These are phyloP conservation scores for Pogonophryne albipinna DNA, from an alignment of 2,797 vertebrate genomes.

Conservation along the genomic window DNA sequence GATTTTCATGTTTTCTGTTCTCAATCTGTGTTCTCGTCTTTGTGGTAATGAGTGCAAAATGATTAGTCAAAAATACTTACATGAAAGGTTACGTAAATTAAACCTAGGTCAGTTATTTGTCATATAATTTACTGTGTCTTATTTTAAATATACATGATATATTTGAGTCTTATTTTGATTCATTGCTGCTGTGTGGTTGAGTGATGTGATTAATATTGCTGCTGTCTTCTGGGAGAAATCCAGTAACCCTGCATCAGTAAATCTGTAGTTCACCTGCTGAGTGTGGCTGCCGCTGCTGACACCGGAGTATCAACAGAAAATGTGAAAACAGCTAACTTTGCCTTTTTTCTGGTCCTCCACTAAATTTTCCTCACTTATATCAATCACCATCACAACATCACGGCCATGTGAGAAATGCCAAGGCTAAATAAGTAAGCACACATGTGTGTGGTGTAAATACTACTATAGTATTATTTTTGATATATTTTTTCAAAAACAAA, in stretches of 20 bases:
- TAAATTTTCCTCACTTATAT: conserved; percentile 6
- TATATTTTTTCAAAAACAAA: background rate
- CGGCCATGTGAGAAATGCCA: background rate
- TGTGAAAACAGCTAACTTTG: background rate
- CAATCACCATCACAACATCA: conserved; percentile 24
- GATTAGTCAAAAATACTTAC: background rate
- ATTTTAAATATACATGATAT: background rate
- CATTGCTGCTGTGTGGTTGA: background rate
- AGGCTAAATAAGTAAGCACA: background rate
- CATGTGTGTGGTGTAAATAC: background rate
- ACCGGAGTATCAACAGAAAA: background rate
- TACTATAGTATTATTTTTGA: background rate
- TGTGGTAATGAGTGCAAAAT: background rate
- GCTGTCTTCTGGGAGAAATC: background rate
- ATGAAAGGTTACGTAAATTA: too few species aligned
- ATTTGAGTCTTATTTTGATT: background rate
- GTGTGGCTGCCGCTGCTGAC: background rate
- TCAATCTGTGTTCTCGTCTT: background rate
- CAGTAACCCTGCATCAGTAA: background rate
- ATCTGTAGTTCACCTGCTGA: background rate
- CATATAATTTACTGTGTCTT: background rate
- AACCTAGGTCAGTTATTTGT: background rate
- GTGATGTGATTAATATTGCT: background rate
- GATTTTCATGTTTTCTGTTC: conserved; percentile 12
- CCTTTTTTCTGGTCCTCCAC: conserved; percentile 4